phyloP scores from a whole-genome alignment of 2,797 vertebrate genomes.

The Sebastes kiyomatsui region DNA sequence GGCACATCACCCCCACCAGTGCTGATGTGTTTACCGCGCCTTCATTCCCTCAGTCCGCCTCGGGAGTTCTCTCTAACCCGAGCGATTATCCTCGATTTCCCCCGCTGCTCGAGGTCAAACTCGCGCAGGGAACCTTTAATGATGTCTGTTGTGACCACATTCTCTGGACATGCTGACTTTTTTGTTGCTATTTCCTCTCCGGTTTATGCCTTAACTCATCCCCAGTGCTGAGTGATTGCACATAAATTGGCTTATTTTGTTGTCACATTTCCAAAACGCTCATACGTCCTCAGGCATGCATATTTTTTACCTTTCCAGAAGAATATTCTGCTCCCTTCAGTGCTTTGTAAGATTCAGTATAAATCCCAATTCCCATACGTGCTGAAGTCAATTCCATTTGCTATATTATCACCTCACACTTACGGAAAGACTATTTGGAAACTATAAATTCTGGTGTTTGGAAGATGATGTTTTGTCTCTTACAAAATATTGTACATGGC shows the following conservation, averaged over 20 bases:
- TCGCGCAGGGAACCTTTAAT: constrained; percentile 36
- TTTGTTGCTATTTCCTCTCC: constrained; percentile 25
- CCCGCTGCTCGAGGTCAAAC: constrained; percentile 38
- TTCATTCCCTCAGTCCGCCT: constrained; percentile 13
- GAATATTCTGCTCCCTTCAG: neutral
- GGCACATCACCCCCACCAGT: neutral
- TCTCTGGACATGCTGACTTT: constrained; percentile 30
- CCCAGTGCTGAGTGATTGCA: constrained; percentile 15
- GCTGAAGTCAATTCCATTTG: neutral
- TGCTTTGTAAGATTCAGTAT: neutral
- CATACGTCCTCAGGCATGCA: constrained; percentile 5
- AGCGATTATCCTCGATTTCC: constrained; percentile 43
- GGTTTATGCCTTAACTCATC: constrained; percentile 38
- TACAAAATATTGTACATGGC: constrained; percentile 28
- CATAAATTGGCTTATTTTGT: constrained; percentile 23
- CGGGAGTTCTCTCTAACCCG: constrained; percentile 37
- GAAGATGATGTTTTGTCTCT: neutral
- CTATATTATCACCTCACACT: neutral
- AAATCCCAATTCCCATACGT: neutral
- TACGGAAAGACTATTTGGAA: constrained; percentile 13
- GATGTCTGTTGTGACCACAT: constrained; percentile 53
- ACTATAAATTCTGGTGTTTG: constrained; percentile 4
- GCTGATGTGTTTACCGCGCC: constrained; percentile 68
- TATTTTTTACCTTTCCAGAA: neutral
- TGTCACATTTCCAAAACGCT: neutral